phyloP scores from a whole-genome alignment of 2,797 vertebrate genomes.

The Molossus alvarezi region DNA sequence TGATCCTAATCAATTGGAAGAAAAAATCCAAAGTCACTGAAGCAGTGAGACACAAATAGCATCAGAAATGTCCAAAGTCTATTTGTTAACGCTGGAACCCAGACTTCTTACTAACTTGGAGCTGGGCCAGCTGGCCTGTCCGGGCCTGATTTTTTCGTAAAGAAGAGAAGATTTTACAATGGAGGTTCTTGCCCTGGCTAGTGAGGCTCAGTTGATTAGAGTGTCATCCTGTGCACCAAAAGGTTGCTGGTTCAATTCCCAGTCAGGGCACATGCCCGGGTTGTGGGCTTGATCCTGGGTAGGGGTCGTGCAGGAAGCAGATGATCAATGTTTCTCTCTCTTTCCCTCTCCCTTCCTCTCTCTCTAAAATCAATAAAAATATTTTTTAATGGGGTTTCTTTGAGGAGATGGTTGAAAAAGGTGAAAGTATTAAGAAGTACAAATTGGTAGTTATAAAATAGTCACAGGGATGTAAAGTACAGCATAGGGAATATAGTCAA shows the following conservation, averaged over 20 bases:
- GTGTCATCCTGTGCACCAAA: too few species aligned
- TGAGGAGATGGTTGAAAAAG: neutral
- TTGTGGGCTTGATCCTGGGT: too few species aligned
- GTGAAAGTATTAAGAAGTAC: neutral
- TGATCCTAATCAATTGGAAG: constrained; percentile 39
- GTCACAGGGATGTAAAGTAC: neutral
- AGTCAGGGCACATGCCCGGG: too few species aligned
- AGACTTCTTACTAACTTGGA: neutral
- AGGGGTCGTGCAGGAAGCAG: too few species aligned
- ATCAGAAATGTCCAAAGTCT: neutral
- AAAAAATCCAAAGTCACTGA: constrained; percentile 14
- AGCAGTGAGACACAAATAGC: constrained; percentile 15
- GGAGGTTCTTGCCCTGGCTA: neutral
- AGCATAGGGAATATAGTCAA: neutral
- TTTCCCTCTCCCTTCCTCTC: too few species aligned
- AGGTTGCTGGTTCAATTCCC: too few species aligned
- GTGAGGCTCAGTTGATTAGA: neutral
- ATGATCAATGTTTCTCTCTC: too few species aligned
- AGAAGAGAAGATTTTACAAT: neutral
- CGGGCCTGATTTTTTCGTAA: too few species aligned
- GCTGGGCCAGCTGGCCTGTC: neutral
- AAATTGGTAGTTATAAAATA: neutral
- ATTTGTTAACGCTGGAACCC: neutral
- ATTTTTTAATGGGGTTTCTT: neutral
- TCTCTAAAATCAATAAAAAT: too few species aligned